Evolutionary conservation across 2,888 invertebrate genomes (phyloP).

Genomic region (Emmelina monodactyla): DNA sequence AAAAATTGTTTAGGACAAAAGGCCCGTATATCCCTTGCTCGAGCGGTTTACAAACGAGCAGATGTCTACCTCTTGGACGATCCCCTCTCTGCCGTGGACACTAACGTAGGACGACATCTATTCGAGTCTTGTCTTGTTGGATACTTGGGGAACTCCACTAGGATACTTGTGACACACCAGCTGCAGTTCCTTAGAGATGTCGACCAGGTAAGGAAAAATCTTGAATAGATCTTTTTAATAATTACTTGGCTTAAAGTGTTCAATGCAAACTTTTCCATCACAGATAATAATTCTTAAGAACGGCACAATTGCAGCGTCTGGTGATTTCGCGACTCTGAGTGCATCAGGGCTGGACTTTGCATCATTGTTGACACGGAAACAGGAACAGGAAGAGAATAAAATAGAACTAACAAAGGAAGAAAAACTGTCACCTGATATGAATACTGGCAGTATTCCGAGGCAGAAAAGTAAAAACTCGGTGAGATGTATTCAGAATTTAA

Average conservation of each 20-base stretch:
- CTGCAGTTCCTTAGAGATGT: slow-evolving; percentile 72
- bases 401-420: slow-evolving; percentile 23
- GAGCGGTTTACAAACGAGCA: slow-evolving; percentile 85
- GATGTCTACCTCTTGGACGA: slow-evolving; percentile 91
- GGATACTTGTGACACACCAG: slow-evolving; percentile 81
- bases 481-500: too few relatives aligned
- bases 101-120: slow-evolving; percentile 87
- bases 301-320: slow-evolving; percentile 68
- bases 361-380: slow-evolving; percentile 67
- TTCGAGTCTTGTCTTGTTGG: slow-evolving; percentile 82
- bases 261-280: too few relatives aligned
- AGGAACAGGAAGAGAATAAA: slow-evolving; percentile 25
- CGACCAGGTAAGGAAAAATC: slow-evolving; percentile 49
- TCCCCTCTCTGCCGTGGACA: slow-evolving; percentile 92
- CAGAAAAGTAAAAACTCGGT: slow-evolving; percentile 62
- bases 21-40: slow-evolving; percentile 86
- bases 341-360: slow-evolving; percentile 82
- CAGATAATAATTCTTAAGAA: slow-evolving; percentile 68
- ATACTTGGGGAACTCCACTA: slow-evolving; percentile 73
- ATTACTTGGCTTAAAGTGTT: too few relatives aligned
- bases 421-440: slow-evolving; percentile 27
- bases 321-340: slow-evolving; percentile 75
- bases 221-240: too few relatives aligned
- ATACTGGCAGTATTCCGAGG: slow-evolving; percentile 50
- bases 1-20: slow-evolving; percentile 89